These are phyloP conservation scores for Athetis lepigone DNA, from an alignment of 2,888 invertebrate species.

Conservation along the genomic window DNA sequence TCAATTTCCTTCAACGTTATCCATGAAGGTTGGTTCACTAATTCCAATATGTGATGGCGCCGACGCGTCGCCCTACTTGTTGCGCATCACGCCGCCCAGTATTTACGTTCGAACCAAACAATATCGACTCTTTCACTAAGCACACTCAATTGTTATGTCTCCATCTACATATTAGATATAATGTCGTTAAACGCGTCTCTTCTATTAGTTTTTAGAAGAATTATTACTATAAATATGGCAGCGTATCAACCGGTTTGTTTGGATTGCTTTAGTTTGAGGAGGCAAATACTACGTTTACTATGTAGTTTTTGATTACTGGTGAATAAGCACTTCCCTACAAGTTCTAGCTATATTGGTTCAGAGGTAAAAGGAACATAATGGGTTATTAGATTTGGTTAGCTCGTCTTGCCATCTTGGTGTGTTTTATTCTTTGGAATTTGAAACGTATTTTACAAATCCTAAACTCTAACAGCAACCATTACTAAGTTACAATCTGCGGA, in stretches of 20 bases:
- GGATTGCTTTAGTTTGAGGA: too few species aligned
- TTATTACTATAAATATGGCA: neutral
- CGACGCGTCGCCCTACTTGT: conserved; percentile 87
- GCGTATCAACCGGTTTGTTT: conserved; percentile 1
- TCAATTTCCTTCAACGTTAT: conserved; percentile 38
- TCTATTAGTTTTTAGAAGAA: conserved; percentile 24
- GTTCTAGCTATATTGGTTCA: too few species aligned
- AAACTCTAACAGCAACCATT: neutral
- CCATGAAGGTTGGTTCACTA: conserved; percentile 45
- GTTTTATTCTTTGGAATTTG: neutral
- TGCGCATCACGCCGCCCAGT: conserved; percentile 74
- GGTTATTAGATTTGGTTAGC: too few species aligned
- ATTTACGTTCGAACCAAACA: conserved; percentile 78
- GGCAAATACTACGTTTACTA: neutral
- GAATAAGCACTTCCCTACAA: neutral
- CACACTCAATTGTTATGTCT: conserved; percentile 64
- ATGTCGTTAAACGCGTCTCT: conserved; percentile 45
- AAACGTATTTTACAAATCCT: too few species aligned
- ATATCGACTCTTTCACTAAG: conserved; percentile 74
- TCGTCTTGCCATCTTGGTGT: neutral
- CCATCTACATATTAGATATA: conserved; percentile 42
- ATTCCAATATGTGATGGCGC: conserved; percentile 65
- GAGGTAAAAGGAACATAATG: too few species aligned
- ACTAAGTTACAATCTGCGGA: neutral
- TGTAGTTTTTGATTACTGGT: neutral